phyloP scores from a whole-genome alignment of 2,888 invertebrate species.

The Cyclophora albipunctata region DNA sequence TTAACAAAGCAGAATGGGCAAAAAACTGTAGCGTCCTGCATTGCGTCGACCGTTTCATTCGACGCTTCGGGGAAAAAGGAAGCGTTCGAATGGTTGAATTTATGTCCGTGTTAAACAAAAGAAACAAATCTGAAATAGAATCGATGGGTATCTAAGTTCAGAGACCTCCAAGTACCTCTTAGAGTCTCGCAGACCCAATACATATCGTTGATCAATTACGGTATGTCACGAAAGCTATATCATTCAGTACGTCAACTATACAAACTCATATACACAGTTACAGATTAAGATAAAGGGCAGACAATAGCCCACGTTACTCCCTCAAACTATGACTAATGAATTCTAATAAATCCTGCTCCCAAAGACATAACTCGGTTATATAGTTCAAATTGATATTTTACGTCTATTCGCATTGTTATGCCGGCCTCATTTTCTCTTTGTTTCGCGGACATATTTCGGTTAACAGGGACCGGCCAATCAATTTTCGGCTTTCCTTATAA shows the following conservation, averaged over 20 bases:
- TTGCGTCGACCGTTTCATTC: not conserved
- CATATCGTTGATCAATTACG: slow-evolving; percentile 51
- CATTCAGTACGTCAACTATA: slow-evolving; percentile 14
- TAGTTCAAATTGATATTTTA: slow-evolving; percentile 28
- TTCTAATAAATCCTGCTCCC: slow-evolving; percentile 16
- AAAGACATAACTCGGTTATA: slow-evolving; percentile 22
- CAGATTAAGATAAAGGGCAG: slow-evolving; percentile 16
- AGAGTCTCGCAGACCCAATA: slow-evolving; percentile 13
- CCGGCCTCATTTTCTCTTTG: slow-evolving; percentile 35
- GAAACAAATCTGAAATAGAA: slow-evolving; percentile 6
- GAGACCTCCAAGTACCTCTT: slow-evolving; percentile 15
- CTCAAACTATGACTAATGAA: slow-evolving; percentile 22
- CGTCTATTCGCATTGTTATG: slow-evolving; percentile 22
- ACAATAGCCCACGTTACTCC: slow-evolving; percentile 15
- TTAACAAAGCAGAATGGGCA: slow-evolving; percentile 27
- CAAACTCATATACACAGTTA: slow-evolving; percentile 1
- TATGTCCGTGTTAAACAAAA: not conserved
- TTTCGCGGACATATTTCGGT: slow-evolving; percentile 50
- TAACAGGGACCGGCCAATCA: slow-evolving; percentile 49
- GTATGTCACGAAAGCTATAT: slow-evolving; percentile 40
- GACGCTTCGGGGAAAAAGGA: not conserved
- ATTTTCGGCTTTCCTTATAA: slow-evolving; percentile 59
- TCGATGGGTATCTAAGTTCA: slow-evolving; percentile 16
- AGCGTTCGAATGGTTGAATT: too few relatives aligned
- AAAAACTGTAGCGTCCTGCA: slow-evolving; percentile 11